Percentiles rank a stretch among this genome's conserved stretches.
phyloP scores from a whole-genome alignment of 2,113 vertebrate species.

The Xenopus tropicalis region DNA sequence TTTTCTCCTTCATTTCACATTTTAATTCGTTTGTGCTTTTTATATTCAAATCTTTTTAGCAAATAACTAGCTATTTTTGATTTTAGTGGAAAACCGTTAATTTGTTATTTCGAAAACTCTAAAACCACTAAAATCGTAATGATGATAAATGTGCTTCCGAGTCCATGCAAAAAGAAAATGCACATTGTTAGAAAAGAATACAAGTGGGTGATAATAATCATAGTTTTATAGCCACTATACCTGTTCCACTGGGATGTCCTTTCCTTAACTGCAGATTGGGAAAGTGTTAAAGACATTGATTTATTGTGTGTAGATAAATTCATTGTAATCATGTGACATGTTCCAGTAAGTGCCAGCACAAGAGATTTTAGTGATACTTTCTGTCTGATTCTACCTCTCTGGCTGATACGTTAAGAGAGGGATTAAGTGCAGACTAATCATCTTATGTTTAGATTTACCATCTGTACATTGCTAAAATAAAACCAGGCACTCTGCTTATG shows the following conservation, averaged over 20 bases:
- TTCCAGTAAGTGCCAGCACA: background rate
- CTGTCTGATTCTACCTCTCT: background rate
- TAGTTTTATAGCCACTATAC: too few relatives aligned
- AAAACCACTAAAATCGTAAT: too few relatives aligned
- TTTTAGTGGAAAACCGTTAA: too few relatives aligned
- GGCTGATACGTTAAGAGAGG: background rate
- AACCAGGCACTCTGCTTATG: conserved; percentile 1
- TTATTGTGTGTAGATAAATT: background rate
- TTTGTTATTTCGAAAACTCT: too few relatives aligned
- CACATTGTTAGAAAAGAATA: too few relatives aligned
- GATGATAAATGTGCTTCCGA: too few relatives aligned
- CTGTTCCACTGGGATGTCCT: background rate
- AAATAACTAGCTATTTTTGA: too few relatives aligned
- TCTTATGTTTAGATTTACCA: conserved; percentile 30
- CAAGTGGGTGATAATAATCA: too few relatives aligned
- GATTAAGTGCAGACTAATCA: conserved; percentile 27
- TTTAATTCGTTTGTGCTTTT: too few relatives aligned
- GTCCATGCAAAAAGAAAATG: too few relatives aligned
- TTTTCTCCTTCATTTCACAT: too few relatives aligned
- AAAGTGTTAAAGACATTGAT: background rate
- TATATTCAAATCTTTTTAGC: too few relatives aligned
- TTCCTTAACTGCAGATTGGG: background rate
- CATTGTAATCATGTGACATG: background rate
- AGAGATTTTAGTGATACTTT: background rate
- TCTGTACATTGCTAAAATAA: conserved; percentile 27